Evolutionary conservation across 2,888 invertebrate genomes (phyloP).

Genomic region (Junonia oenone): DNA sequence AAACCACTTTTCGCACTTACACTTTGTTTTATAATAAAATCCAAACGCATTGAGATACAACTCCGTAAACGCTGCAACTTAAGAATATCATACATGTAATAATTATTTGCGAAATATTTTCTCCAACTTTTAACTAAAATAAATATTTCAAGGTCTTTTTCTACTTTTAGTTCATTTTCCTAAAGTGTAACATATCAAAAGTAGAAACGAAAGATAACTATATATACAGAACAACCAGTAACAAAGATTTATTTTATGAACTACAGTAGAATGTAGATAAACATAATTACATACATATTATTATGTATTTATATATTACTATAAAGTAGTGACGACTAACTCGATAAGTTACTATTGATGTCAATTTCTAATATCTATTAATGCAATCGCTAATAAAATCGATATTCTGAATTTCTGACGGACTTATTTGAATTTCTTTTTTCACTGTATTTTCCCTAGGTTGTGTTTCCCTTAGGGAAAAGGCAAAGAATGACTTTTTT

Average conservation of each 20-base stretch:
- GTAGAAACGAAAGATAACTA: neutral
- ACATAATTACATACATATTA: neutral
- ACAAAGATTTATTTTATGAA: slow-evolving; percentile 1
- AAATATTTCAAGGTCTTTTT: neutral
- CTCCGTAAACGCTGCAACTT: neutral
- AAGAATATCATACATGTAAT: neutral
- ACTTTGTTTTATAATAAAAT: neutral
- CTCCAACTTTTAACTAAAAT: neutral
- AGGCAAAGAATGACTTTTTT: too few relatives aligned
- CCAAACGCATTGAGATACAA: neutral
- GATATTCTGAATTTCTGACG: too few relatives aligned
- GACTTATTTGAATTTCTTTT: too few relatives aligned
- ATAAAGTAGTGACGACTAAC: too few relatives aligned
- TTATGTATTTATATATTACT: too few relatives aligned
- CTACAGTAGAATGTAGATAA: neutral
- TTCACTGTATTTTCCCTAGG: too few relatives aligned
- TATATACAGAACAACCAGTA: neutral
- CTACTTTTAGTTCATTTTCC: neutral
- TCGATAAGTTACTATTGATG: too few relatives aligned
- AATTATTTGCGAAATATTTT: neutral
- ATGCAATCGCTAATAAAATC: too few relatives aligned
- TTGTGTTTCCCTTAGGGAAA: too few relatives aligned
- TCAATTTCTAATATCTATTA: too few relatives aligned
- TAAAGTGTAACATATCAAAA: neutral
- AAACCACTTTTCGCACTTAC: neutral